Conservation (phyloP, 2,888 invertebrate genomes). For the Gymnosoma rotundatum region DNA sequence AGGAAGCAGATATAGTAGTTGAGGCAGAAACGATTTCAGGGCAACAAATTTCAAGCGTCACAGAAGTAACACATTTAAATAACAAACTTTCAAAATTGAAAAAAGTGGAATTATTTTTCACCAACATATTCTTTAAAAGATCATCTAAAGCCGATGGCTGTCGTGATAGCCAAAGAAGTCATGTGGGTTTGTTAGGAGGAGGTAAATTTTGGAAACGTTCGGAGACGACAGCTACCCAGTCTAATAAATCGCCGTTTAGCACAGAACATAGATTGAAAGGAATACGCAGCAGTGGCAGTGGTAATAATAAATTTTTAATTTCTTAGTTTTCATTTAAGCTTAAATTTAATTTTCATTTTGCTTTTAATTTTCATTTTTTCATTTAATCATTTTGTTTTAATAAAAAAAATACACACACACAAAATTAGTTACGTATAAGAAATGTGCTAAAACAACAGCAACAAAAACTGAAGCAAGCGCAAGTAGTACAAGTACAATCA, state of each 20-base stretch:
- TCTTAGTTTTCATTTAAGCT: conserved; percentile 58
- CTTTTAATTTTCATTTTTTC: conserved; percentile 59
- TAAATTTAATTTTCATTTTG: conserved; percentile 47
- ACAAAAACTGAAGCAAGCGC: conserved; percentile 42
- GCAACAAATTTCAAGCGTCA: background rate
- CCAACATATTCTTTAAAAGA: conserved; percentile 77
- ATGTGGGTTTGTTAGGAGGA: conserved; percentile 78
- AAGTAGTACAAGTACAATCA: conserved; percentile 51
- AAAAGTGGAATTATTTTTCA: conserved; percentile 73
- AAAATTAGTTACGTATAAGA: conserved; percentile 92
- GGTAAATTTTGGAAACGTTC: conserved; percentile 77
- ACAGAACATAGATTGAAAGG: conserved; percentile 80
- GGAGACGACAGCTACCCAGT: conserved; percentile 56
- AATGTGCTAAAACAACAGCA: conserved; percentile 78
- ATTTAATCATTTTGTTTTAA: conserved; percentile 37
- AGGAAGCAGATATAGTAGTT: background rate
- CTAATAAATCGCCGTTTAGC: conserved; percentile 73
- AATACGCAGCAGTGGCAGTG: conserved; percentile 81
- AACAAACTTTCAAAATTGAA: conserved; percentile 66
- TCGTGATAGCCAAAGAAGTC: conserved; percentile 80
- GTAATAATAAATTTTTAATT: conserved; percentile 73
- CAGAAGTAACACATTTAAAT: conserved; percentile 29
- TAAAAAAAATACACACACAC: background rate
- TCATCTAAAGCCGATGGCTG: conserved; percentile 73
- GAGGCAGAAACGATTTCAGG: background rate